phyloP scores from a whole-genome alignment of 2,888 invertebrate species.

The Diarsia brunnea region DNA sequence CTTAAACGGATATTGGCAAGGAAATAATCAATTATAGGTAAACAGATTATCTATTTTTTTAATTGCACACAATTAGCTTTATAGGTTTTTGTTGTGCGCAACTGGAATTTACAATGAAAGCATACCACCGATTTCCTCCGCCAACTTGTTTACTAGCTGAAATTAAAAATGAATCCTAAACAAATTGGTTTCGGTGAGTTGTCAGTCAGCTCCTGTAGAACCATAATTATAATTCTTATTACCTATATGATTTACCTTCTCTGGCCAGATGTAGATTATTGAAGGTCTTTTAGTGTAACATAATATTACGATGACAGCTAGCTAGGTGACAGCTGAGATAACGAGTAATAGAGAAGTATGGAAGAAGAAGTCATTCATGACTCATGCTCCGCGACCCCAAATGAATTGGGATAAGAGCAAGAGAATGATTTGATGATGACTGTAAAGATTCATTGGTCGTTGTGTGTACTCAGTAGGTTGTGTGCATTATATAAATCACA shows the following conservation, averaged over 20 bases:
- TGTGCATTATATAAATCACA: background rate
- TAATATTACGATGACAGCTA: no score
- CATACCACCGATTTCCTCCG: background rate
- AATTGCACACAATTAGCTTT: conserved; percentile 1
- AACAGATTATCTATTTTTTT: conserved; percentile 1
- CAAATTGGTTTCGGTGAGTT: background rate
- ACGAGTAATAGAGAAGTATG: no score
- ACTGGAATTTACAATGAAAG: background rate
- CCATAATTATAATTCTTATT: background rate
- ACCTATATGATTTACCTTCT: no score
- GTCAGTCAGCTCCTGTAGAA: background rate
- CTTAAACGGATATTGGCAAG: conserved; percentile 36
- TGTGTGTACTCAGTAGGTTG: no score
- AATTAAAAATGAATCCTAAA: background rate
- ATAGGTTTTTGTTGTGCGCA: background rate
- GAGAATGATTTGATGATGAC: no score
- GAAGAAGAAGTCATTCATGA: no score
- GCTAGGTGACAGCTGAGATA: no score
- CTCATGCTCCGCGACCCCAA: no score
- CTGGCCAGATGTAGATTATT: no score
- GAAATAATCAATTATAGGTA: conserved; percentile 31
- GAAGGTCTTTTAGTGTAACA: no score
- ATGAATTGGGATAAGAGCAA: no score
- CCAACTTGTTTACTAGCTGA: background rate
- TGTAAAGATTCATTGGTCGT: no score